Evolutionary conservation across 2,113 vertebrate genomes (phyloP).

Genomic region (Chaetorhynchus papuensis): DNA sequence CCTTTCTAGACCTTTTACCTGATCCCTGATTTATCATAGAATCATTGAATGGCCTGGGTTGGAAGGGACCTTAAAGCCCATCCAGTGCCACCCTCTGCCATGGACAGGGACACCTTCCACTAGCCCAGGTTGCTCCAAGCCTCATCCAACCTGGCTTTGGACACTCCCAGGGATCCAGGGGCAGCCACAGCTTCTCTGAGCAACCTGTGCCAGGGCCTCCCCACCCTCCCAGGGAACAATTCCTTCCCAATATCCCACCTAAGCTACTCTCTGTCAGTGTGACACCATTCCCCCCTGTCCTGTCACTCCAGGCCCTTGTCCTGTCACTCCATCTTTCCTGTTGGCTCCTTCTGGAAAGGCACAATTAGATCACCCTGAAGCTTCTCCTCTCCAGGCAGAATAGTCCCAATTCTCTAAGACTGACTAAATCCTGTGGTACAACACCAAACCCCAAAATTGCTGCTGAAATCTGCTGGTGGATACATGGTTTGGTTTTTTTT

Average conservation of each 20-base stretch:
- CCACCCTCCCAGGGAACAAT: accelerated
- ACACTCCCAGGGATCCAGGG: not conserved
- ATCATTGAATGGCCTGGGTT: not conserved
- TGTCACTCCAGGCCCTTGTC: not conserved
- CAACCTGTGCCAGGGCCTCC: not conserved
- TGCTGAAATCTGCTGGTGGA: not conserved
- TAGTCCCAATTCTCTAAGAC: not conserved
- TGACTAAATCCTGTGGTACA: not conserved
- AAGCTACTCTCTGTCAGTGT: accelerated
- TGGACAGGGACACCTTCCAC: not conserved
- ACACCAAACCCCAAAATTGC: not conserved
- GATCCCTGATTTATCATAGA: not conserved
- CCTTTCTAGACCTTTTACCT: not conserved
- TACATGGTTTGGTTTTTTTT: not conserved
- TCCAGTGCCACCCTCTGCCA: not conserved
- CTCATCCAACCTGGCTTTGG: accelerated
- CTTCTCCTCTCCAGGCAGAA: not conserved
- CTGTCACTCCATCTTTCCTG: not conserved
- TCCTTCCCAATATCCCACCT: not conserved
- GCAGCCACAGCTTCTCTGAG: not conserved
- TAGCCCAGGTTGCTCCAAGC: accelerated
- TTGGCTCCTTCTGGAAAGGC: not conserved
- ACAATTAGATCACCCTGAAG: not conserved
- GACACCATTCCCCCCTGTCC: not conserved
- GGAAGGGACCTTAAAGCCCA: not conserved